Evolutionary conservation across 2,797 vertebrate species (phyloP).

Genomic region (Loriculus beryllinus): DNA sequence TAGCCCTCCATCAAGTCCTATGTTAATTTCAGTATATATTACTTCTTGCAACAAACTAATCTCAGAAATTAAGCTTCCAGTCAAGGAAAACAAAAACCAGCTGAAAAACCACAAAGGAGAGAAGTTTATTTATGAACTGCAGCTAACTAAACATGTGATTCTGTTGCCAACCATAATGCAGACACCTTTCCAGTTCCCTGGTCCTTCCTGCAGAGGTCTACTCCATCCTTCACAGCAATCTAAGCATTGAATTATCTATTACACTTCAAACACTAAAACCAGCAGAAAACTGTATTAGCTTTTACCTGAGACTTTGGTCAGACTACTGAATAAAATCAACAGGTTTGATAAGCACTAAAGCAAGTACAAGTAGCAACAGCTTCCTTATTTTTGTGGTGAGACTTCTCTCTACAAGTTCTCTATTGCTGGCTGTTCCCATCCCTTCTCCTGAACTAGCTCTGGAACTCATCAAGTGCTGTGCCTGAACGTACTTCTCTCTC

Average conservation of each 20-base stretch:
- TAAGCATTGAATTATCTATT: not conserved
- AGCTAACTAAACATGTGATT: not conserved
- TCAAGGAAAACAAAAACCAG: not conserved
- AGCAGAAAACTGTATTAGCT: accelerated
- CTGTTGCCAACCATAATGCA: not conserved
- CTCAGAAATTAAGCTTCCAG: not conserved
- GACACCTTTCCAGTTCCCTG: not conserved
- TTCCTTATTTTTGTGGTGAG: not conserved
- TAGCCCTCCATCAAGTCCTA: not conserved
- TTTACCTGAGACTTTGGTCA: not conserved
- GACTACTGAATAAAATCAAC: not conserved
- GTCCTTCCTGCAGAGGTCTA: not conserved
- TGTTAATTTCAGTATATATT: accelerated
- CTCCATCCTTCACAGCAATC: not conserved
- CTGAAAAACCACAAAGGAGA: not conserved
- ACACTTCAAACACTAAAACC: not conserved
- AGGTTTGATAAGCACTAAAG: not conserved
- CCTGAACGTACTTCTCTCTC: not conserved
- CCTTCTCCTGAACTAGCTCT: not conserved
- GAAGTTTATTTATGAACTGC: not conserved
- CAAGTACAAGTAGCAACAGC: not conserved
- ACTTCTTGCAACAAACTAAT: not conserved
- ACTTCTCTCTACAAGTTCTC: not conserved
- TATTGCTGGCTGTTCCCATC: not conserved
- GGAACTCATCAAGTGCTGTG: not conserved